Conservation (phyloP, 2,888 invertebrate species). For the Cephus runcator region DNA sequence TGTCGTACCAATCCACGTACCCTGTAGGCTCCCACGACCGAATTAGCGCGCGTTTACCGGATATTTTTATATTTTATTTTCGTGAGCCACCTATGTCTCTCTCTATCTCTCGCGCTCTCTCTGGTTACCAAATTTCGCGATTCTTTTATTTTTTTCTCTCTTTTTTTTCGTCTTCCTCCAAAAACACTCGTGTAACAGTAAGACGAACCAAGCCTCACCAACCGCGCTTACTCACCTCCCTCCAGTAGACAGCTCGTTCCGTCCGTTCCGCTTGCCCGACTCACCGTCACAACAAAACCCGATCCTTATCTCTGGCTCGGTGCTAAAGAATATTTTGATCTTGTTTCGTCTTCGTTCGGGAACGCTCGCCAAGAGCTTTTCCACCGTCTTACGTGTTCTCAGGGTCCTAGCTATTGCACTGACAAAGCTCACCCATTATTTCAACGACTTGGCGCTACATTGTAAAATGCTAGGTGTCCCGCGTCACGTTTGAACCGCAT, state of each 20-base stretch:
- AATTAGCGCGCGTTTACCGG: constrained; percentile 24
- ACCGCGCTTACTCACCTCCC: background rate
- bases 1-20: background rate
- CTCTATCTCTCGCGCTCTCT: background rate
- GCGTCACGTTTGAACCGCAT: background rate
- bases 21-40: constrained; percentile 15
- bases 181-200: too few relatives aligned
- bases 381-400: background rate
- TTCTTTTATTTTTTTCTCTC: background rate
- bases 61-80: constrained; percentile 25
- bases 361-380: background rate
- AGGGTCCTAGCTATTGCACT: background rate
- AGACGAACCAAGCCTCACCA: too few relatives aligned
- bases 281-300: background rate
- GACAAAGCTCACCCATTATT: background rate
- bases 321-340: background rate
- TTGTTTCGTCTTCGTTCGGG: background rate
- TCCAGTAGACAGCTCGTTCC: background rate
- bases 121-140: background rate
- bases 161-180: background rate
- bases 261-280: background rate
- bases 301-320: background rate
- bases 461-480: background rate
- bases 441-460: background rate
- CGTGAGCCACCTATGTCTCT: background rate